Percentiles rank a stretch among this genome's conserved stretches.
Conservation (phyloP, 2,113 vertebrate species). For the Rhagologus leucostigma region DNA sequence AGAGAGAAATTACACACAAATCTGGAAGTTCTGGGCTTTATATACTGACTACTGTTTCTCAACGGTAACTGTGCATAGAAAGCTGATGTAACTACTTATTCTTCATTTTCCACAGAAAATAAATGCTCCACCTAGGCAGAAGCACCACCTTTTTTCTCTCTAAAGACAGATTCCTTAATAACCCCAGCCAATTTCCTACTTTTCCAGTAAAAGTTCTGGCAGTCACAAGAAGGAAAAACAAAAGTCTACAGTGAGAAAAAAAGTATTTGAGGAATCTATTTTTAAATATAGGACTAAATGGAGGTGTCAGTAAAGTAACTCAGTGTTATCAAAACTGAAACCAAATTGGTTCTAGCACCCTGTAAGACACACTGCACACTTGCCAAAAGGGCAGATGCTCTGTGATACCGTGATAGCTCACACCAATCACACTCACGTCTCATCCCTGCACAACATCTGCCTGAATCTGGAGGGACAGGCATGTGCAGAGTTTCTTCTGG, state of each 20-base stretch:
- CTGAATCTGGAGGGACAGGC: rapidly evolving
- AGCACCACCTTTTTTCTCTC: background rate
- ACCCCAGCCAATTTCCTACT: background rate
- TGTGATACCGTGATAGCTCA: background rate
- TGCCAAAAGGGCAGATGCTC: background rate
- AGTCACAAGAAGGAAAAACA: background rate
- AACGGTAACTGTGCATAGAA: background rate
- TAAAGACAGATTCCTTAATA: background rate
- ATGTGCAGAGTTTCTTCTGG: rapidly evolving
- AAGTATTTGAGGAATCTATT: background rate
- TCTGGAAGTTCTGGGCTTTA: background rate
- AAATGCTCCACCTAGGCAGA: background rate
- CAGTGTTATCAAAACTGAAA: background rate
- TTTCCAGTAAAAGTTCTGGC: background rate
- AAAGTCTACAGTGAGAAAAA: background rate
- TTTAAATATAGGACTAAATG: background rate
- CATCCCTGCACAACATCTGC: rapidly evolving
- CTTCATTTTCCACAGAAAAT: background rate
- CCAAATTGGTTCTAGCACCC: background rate
- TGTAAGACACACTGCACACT: background rate
- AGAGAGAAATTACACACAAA: background rate
- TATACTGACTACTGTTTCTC: background rate
- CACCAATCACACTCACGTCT: background rate
- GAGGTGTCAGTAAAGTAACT: background rate
- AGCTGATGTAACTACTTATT: background rate